Base-by-base conservation (phyloP, 2,113 vertebrate species). In the Dolichallabes microphthalmus region DNA sequence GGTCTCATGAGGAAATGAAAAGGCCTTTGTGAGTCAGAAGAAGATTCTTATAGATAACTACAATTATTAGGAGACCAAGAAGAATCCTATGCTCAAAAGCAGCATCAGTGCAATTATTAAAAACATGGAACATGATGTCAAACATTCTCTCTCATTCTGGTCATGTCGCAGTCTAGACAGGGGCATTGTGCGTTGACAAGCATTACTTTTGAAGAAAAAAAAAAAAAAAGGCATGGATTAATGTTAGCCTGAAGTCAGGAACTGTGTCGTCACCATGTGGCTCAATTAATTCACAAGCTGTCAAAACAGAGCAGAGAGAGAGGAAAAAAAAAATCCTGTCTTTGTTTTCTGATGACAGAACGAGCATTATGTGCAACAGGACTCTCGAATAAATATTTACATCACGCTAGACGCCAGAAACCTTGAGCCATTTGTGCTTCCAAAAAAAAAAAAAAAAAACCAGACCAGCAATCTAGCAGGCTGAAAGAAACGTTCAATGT, bases 211-310 rank as follows among this genome's bases (percentile, higher is more conserved):
- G 3, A 11, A 45, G 11, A 39, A 61, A 57, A 57, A 19, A 57
- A 17, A 20, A 57, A 57, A 57, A 60, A 60, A 15, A 27, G 22
- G 35, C 66, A 35, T 19, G 39, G 71, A 74, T 45, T 52, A 74
- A 50, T 6, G 22, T 25, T 74, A 25, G 73, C 15, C 73, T 27
- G 50, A 76, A 55, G 73, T 27, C 50, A 76, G 15, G 50, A 76
- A 27, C 73, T 76, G 73, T 30, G 50, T 53, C 15, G 6, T 75
- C 50, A 53, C 45, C 73, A 53, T 76, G 50, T 76, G 73, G 73
- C 25, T 76, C 14, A 74, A 52, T 74, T 75, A 75, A 75, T 53
- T 52, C 45, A 53, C 73, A 75, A 75, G 25, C 73, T 75, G 73
- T 75, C 39, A 50, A 52, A 50, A 52, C 73, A 4, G 0, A 2